These are phyloP conservation scores for Opisthocomus hoazin DNA, from an alignment of 2,113 vertebrate genomes.

Conservation along the genomic window DNA sequence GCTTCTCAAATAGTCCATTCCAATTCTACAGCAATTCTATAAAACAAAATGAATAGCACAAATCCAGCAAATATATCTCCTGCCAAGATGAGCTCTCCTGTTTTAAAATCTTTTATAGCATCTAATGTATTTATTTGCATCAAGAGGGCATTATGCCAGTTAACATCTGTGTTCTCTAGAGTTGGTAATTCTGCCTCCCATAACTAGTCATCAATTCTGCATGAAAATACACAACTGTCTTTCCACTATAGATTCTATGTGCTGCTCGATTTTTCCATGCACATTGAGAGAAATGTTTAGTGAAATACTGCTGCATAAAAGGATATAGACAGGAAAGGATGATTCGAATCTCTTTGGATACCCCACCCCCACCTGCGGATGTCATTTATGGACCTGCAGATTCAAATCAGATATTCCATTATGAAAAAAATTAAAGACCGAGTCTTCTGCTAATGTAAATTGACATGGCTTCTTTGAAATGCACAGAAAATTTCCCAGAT, in stretches of 20 bases:
- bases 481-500: background rate
- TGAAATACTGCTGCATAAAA: background rate
- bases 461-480: background rate
- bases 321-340: background rate
- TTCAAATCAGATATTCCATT: background rate
- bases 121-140: constrained; percentile 66
- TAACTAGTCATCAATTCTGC: constrained; percentile 60
- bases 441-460: background rate
- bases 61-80: constrained; percentile 49
- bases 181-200: constrained; percentile 60
- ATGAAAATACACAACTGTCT: constrained; percentile 57
- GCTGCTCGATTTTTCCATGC: background rate
- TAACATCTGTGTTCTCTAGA: constrained; percentile 65
- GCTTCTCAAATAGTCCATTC: constrained; percentile 47
- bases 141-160: constrained; percentile 60
- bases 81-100: constrained; percentile 52
- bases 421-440: background rate
- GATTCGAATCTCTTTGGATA: background rate
- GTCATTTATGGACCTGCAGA: background rate
- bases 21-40: constrained; percentile 47
- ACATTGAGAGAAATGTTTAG: background rate
- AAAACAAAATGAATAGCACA: constrained; percentile 60
- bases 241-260: constrained; percentile 2
- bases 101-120: constrained; percentile 61
- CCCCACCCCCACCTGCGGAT: accelerated